Conservation (phyloP, 2,113 vertebrate species). For the Nothoprocta pentlandii region DNA sequence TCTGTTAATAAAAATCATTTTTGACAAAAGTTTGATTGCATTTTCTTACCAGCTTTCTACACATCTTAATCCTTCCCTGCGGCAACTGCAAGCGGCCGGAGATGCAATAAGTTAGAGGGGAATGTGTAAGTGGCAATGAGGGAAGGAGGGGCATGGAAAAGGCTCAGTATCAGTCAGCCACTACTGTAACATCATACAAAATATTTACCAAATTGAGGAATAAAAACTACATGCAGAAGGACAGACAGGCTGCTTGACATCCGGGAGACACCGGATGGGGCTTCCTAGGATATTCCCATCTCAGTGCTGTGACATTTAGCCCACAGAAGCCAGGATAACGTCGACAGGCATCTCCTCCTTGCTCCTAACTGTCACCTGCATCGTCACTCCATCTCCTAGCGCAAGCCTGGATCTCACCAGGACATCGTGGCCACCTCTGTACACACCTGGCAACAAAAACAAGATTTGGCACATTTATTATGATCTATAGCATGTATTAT, state of each 20-base stretch:
- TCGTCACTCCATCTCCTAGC: constrained; percentile 93
- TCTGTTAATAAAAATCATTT: constrained; percentile 89
- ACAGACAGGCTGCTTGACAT: constrained; percentile 9
- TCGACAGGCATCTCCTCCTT: constrained; percentile 88
- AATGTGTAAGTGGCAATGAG: constrained; percentile 6
- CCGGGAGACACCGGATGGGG: background rate
- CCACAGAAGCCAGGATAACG: constrained; percentile 94
- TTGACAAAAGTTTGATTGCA: constrained; percentile 71
- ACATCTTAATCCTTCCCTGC: background rate
- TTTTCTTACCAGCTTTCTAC: constrained; percentile 25
- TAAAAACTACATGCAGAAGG: constrained; percentile 47
- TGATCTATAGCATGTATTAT: too few species aligned
- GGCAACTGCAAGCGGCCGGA: constrained; percentile 21
- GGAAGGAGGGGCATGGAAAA: background rate
- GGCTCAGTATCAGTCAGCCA: constrained; percentile 51
- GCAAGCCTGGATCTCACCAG: constrained; percentile 92
- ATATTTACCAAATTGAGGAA: background rate
- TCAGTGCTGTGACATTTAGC: constrained; percentile 63
- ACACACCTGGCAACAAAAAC: constrained; percentile 83
- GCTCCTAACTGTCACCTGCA: constrained; percentile 97
- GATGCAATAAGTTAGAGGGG: constrained; percentile 23
- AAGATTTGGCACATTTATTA: background rate
- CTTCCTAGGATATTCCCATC: background rate
- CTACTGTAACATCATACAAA: constrained; percentile 45
- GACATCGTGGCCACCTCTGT: constrained; percentile 88